phyloP scores from a whole-genome alignment of 2,113 vertebrate species.

The Dipodomys merriami region DNA sequence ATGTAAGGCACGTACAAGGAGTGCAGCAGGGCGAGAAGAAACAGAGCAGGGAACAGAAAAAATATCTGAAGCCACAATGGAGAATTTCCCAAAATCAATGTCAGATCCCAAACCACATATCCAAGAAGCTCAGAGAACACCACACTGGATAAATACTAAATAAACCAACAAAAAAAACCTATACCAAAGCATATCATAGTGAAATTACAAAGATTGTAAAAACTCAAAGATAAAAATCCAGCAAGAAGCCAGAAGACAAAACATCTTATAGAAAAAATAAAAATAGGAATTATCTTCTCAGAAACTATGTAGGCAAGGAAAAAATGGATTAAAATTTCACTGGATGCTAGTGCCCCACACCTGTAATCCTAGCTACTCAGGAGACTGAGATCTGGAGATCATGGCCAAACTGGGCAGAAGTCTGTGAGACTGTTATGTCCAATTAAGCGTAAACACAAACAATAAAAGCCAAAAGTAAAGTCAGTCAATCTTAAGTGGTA shows the following conservation, averaged over 20 bases:
- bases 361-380: too few species aligned
- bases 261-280: too few species aligned
- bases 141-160: background rate
- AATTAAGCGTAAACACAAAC: too few species aligned
- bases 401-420: too few species aligned
- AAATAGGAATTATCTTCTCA: too few species aligned
- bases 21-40: background rate
- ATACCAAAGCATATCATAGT: background rate
- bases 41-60: background rate
- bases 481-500: too few species aligned
- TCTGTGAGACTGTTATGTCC: too few species aligned
- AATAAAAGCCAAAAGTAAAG: too few species aligned
- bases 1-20: background rate
- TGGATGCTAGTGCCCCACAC: too few species aligned
- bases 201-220: background rate
- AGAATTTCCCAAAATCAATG: background rate
- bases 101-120: background rate
- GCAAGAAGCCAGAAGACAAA: background rate
- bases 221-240: constrained; percentile 3
- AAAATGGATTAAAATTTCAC: too few species aligned
- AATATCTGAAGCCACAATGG: background rate
- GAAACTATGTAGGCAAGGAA: too few species aligned
- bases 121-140: background rate
- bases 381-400: too few species aligned
- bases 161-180: background rate